phyloP scores from a whole-genome alignment of 1,140 invertebrate genomes.

The Ericerus pela region DNA sequence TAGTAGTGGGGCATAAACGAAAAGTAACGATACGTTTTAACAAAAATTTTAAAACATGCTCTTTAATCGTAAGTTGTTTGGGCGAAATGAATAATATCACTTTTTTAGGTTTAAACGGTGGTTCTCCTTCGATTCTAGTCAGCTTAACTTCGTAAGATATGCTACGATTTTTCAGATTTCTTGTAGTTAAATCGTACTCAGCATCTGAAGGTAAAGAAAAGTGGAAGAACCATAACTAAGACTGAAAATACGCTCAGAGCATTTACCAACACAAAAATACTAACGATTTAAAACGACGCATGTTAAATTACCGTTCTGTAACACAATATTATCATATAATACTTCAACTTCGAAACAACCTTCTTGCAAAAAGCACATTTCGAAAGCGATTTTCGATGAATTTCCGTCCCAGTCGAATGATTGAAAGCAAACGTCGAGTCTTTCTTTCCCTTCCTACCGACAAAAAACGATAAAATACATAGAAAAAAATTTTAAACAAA shows the following conservation, averaged over 20 bases:
- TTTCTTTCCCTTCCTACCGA: conserved; percentile 12
- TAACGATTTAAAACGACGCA: conserved; percentile 77
- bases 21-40: conserved; percentile 84
- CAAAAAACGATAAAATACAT: neutral
- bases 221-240: neutral
- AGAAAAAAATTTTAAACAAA: neutral
- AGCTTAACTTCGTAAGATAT: conserved; percentile 74
- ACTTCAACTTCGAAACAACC: conserved; percentile 73
- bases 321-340: conserved; percentile 53
- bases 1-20: conserved; percentile 79
- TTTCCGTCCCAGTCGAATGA: conserved; percentile 34
- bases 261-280: conserved; percentile 27
- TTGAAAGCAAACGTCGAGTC: conserved; percentile 12
- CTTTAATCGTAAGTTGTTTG: conserved; percentile 80
- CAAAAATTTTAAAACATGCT: conserved; percentile 81
- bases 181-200: conserved; percentile 69
- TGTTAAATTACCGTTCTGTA: conserved; percentile 84
- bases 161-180: conserved; percentile 72
- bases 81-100: conserved; percentile 75
- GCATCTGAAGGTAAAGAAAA: conserved; percentile 39
- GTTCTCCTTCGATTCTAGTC: conserved; percentile 51
- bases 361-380: conserved; percentile 48
- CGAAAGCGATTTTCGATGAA: conserved; percentile 45
- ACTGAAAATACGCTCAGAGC: neutral
- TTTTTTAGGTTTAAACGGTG: conserved; percentile 58